These are phyloP conservation scores for Drosophila picticornis DNA, from an alignment of 2,888 invertebrate species.

Conservation along the genomic window DNA sequence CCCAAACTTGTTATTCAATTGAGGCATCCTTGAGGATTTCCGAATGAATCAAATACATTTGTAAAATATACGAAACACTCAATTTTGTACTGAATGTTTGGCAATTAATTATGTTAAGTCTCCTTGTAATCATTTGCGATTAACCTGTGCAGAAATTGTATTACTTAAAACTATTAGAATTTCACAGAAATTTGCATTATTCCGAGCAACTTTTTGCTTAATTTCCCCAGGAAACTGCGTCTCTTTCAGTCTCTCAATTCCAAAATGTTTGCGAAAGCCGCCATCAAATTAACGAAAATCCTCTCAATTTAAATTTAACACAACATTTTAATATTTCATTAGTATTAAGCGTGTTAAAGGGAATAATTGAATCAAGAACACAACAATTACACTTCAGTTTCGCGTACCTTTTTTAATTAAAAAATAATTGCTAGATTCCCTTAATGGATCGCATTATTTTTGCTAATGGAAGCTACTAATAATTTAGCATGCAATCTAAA, in stretches of 20 bases:
- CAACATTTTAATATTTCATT: background rate
- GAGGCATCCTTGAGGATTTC: background rate
- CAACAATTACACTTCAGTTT: background rate
- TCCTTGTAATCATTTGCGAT: no score
- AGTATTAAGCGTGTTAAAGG: background rate
- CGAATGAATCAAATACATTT: background rate
- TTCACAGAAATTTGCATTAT: no score
- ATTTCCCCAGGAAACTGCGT: background rate
- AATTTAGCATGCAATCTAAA: background rate
- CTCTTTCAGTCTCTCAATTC: background rate
- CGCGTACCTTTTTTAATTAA: background rate
- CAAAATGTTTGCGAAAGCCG: background rate
- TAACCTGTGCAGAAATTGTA: no score
- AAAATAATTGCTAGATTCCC: background rate
- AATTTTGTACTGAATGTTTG: no score
- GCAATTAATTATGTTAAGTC: no score
- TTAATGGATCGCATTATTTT: background rate
- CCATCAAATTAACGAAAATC: background rate
- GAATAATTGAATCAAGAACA: background rate
- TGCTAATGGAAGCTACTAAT: background rate
- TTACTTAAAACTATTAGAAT: no score
- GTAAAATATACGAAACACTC: background rate
- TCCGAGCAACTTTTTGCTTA: no score
- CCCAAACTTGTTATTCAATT: background rate
- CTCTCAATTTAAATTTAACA: background rate